phyloP scores from a whole-genome alignment of 2,113 vertebrate genomes.

The Hassar affinis region DNA sequence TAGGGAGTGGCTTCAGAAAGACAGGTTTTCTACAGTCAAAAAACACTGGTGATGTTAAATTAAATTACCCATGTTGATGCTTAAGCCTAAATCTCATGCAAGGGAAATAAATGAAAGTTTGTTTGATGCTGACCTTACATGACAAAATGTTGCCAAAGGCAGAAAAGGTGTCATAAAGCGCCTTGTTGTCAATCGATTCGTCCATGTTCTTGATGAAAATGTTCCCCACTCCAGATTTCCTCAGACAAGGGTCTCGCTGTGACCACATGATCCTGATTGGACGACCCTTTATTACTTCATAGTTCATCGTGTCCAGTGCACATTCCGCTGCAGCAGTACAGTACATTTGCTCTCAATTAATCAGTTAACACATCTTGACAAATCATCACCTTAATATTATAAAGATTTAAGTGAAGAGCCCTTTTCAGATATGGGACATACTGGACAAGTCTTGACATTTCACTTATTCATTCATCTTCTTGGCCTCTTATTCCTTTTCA shows the following conservation, averaged over 20 bases:
- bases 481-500: too few relatives aligned
- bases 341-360: not conserved
- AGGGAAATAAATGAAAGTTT: not conserved
- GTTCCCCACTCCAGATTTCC: constrained; percentile 94
- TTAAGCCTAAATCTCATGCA: not conserved
- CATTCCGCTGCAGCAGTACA: constrained; percentile 81
- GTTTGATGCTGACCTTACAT: constrained; percentile 81
- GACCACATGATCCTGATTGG: constrained; percentile 99
- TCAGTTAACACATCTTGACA: not conserved
- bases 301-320: constrained; percentile 98
- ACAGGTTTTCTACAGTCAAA: not conserved
- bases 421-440: not conserved
- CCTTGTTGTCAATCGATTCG: constrained; percentile 96
- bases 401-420: not conserved
- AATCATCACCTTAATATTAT: not conserved
- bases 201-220: constrained; percentile 99
- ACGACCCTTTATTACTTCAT: constrained; percentile 92
- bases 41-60: too few relatives aligned
- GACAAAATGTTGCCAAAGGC: constrained; percentile 96
- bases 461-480: too few relatives aligned
- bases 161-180: constrained; percentile 95
- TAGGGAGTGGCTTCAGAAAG: not conserved
- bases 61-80: not conserved
- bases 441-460: too few relatives aligned
- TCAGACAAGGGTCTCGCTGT: constrained; percentile 90